A percentile compares a stretch with the other conserved stretches of the same genome.
Evolutionary conservation across 2,888 invertebrate species (phyloP).

Genomic region (Cybosia mesomella): DNA sequence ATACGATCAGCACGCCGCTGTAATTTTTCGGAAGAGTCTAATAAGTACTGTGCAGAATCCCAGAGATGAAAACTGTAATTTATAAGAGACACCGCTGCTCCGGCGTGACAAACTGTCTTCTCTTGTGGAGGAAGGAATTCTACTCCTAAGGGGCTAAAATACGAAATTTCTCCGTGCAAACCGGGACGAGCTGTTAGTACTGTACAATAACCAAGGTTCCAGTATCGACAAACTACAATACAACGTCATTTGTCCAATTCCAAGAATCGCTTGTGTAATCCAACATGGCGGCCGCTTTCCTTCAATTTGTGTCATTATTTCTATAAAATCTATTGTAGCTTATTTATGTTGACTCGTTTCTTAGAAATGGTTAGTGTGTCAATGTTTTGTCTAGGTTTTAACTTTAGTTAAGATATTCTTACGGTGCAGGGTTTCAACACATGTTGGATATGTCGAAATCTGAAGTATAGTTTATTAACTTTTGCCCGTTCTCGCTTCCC

Average conservation of each 20-base stretch:
- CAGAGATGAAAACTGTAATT: too few relatives aligned
- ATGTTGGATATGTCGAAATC: not conserved
- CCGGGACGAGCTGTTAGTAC: too few relatives aligned
- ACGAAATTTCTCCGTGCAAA: too few relatives aligned
- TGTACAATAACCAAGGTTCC: too few relatives aligned
- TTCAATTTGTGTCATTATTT: conserved; percentile 11
- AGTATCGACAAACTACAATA: not conserved
- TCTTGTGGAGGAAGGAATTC: too few relatives aligned
- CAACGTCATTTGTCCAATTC: not conserved
- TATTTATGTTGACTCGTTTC: conserved; percentile 8
- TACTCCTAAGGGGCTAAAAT: too few relatives aligned
- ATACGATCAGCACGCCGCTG: too few relatives aligned
- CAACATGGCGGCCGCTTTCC: conserved; percentile 13
- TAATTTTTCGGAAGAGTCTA: too few relatives aligned
- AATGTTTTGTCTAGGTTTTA: conserved; percentile 7
- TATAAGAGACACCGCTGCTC: too few relatives aligned
- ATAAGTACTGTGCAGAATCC: too few relatives aligned
- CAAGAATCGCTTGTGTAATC: conserved; percentile 14
- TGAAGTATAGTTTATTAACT: not conserved
- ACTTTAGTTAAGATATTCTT: not conserved
- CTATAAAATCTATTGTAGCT: conserved; percentile 3
- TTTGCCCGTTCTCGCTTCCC: too few relatives aligned
- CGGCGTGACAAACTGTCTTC: too few relatives aligned
- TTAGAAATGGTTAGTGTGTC: conserved; percentile 7
- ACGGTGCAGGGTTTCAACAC: not conserved